A percentile compares a stretch with the other conserved stretches of the same genome.
phyloP scores from a whole-genome alignment of 2,888 invertebrate genomes.

The Drosophila koepferae region DNA sequence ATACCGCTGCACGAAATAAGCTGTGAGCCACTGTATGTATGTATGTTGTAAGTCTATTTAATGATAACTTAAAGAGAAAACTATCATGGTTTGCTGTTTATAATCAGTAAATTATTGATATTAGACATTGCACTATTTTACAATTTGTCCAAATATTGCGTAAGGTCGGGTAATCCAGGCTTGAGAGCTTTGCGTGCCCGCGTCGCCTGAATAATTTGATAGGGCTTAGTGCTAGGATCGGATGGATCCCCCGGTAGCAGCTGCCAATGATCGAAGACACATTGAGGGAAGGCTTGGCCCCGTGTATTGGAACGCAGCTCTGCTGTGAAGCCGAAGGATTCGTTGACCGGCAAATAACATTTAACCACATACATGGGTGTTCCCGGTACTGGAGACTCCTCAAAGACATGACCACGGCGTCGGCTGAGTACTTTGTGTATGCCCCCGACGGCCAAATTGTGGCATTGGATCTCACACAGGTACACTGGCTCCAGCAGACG shows the following conservation, averaged over 20 bases:
- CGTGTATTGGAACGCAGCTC: constrained; percentile 98
- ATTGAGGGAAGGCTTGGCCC: constrained; percentile 99
- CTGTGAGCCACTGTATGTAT: no score
- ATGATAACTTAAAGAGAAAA: background rate
- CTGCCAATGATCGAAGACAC: constrained; percentile 99
- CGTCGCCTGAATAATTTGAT: constrained; percentile 94
- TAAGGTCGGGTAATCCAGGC: constrained; percentile 97
- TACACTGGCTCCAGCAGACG: constrained; percentile 99
- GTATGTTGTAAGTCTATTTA: background rate
- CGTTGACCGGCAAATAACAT: constrained; percentile 99
- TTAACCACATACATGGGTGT: constrained; percentile 99
- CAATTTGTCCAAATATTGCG: constrained; percentile 99
- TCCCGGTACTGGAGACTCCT: constrained; percentile 96
- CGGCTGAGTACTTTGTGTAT: constrained; percentile 99
- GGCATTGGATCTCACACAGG: constrained; percentile 99
- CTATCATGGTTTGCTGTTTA: background rate
- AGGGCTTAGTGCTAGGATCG: constrained; percentile 91
- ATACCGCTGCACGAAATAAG: no score
- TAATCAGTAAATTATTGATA: background rate
- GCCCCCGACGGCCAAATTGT: constrained; percentile 97
- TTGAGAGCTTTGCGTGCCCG: constrained; percentile 99
- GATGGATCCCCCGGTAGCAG: constrained; percentile 97
- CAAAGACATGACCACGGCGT: constrained; percentile 98
- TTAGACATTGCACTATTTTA: constrained; percentile 86
- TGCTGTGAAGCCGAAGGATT: constrained; percentile 99